Conservation (phyloP, 2,113 vertebrate genomes). For the Bujurquina vittata region DNA sequence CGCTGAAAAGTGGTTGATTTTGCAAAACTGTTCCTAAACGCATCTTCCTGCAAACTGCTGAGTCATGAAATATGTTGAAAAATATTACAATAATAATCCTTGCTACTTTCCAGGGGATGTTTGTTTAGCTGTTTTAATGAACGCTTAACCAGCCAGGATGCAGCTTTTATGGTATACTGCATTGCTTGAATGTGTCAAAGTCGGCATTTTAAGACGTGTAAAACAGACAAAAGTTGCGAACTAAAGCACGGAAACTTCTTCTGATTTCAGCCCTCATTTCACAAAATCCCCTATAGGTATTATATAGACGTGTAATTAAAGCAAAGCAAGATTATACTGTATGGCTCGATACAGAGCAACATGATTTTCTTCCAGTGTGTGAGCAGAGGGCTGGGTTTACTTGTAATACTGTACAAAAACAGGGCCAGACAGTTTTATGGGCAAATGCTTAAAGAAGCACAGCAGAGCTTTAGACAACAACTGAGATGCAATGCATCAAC, state of each 20-base stretch:
- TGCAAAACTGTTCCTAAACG: not conserved
- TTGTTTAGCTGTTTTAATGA: not conserved
- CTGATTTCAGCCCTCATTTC: not conserved
- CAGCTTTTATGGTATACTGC: fast-evolving
- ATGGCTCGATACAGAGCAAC: not conserved
- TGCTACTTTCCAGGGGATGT: not conserved
- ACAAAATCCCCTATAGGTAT: not conserved
- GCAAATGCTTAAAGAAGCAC: slow-evolving; percentile 6
- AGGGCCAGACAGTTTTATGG: slow-evolving; percentile 3
- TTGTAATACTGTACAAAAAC: slow-evolving; percentile 8
- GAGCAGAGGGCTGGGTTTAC: slow-evolving; percentile 17
- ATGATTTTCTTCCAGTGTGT: not conserved
- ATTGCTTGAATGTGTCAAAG: not conserved
- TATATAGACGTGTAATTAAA: not conserved
- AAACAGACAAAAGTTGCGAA: not conserved
- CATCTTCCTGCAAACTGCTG: not conserved
- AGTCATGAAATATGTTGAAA: not conserved
- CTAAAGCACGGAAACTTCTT: not conserved
- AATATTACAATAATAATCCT: not conserved
- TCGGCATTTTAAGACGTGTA: not conserved
- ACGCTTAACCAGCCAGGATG: not conserved
- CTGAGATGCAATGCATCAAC: not conserved
- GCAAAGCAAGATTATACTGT: not conserved
- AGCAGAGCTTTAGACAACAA: not conserved
- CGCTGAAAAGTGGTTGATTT: not conserved